Evolutionary conservation across 1,140 invertebrate species (phyloP), one percentile per base, ranked within the genome.

Genomic region (Diorhabda carinulata): DNA sequence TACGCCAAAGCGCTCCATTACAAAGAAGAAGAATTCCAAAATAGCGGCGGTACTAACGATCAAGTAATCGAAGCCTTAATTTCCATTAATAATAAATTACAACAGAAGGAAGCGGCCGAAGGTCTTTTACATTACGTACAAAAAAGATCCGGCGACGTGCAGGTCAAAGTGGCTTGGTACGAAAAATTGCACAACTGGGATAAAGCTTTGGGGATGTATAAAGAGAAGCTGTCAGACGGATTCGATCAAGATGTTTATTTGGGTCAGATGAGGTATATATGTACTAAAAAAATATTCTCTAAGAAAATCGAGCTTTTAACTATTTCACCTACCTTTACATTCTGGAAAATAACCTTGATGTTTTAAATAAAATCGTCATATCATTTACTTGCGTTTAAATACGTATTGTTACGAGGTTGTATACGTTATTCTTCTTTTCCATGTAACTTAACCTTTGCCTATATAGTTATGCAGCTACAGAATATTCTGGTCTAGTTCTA

Each of bases 151-250:
- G 88, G 88, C 63, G 86, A 86, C 4, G 82, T 92, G 3, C 88
- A 91, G 82, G 92, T 98, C 0, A 67, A 67, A 60, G 95, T 98
- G 61, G 85, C 94, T 4, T 99, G 98, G 98, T 98, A 98, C 80
- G 98, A 99, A 80, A 99, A 99, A 80, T 83, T 99, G 2, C 96
- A 99, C 78, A 96, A 98, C 77, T 99, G 97, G 97, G 95, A 99
- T 73, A 94, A 95, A 79, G 98, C 98, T 0, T 83, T 99, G 9
- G 85, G 90, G 67, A 86, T 96, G 1, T 99, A 99, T 78, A 84
- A 89, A 59, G 87, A 90, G 65, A 87, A 88, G 73, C 78, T 92
- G 5, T 79, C 85, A 5, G 81, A 84, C 5, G 73, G 76, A 43
- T 79, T 86, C 25, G 92, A 97, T 78, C 83, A 91, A 8, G 95